Percentiles rank a stretch among this genome's conserved stretches.
Conservation (phyloP, 2,113 vertebrate species). For the Phoenicopterus ruber region DNA sequence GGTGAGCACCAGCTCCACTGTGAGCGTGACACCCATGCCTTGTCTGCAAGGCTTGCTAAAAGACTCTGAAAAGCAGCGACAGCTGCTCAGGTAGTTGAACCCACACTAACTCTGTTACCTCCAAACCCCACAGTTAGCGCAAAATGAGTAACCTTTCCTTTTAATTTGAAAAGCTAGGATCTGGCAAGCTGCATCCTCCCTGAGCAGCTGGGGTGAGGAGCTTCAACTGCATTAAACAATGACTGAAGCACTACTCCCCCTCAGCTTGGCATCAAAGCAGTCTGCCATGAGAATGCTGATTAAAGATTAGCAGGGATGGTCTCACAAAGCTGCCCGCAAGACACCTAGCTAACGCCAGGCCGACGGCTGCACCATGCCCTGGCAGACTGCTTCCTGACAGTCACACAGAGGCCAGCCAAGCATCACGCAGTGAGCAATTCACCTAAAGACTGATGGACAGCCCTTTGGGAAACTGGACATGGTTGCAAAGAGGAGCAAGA, state of each 20-base stretch:
- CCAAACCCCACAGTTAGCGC: background rate
- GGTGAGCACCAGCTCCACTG: background rate
- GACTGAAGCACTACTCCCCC: background rate
- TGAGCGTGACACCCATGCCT: background rate
- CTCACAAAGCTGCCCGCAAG: background rate
- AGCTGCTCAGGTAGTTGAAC: background rate
- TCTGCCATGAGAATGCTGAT: background rate
- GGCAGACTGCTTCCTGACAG: background rate
- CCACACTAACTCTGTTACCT: background rate
- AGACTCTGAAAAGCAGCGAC: background rate
- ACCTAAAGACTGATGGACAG: background rate
- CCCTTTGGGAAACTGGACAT: background rate
- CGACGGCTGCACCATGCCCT: background rate
- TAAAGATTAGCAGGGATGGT: background rate
- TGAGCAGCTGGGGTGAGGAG: background rate
- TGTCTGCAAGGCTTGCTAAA: background rate
- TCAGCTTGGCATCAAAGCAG: background rate
- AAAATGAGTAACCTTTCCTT: background rate
- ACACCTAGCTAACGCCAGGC: background rate
- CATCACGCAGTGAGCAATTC: background rate
- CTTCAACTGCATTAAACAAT: background rate
- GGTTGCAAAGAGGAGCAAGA: background rate
- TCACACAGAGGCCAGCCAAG: background rate
- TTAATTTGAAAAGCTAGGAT: background rate
- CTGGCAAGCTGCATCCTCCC: background rate